Percentiles rank a stretch among this genome's conserved stretches.
phyloP scores from a whole-genome alignment of 2,113 vertebrate genomes.

The Blennius ocellaris region DNA sequence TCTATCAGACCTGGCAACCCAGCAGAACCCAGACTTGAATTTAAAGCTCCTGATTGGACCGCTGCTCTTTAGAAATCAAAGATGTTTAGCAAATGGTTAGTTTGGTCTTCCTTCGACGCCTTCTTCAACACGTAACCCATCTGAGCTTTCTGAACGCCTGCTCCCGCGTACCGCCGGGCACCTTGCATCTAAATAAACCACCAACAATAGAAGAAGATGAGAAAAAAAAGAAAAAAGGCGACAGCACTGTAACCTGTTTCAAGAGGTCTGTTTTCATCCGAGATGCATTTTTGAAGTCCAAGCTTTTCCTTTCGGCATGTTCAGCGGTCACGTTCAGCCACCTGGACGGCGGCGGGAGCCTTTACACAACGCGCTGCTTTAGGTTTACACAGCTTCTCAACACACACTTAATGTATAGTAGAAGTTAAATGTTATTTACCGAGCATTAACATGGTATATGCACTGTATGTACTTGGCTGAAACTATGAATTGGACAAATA shows the following conservation, averaged over 20 bases:
- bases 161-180: slow-evolving; percentile 22
- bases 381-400: slow-evolving; percentile 68
- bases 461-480: slow-evolving; percentile 74
- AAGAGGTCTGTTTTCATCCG: background rate
- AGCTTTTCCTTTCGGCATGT: slow-evolving; percentile 46
- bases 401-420: slow-evolving; percentile 64
- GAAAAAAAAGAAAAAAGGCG: background rate
- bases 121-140: slow-evolving; percentile 22
- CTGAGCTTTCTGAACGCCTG: slow-evolving; percentile 29
- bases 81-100: slow-evolving; percentile 13
- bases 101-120: background rate
- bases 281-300: background rate
- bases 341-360: slow-evolving; percentile 26
- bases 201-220: too few relatives aligned
- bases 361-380: slow-evolving; percentile 66
- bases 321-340: slow-evolving; percentile 29
- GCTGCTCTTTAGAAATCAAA: background rate
- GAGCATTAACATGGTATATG: slow-evolving; percentile 71
- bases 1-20: background rate
- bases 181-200: too few relatives aligned
- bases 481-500: slow-evolving; percentile 61
- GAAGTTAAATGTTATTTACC: slow-evolving; percentile 71
- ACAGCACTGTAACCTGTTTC: background rate
- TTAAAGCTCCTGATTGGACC: background rate
- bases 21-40: background rate